Evolutionary conservation across 2,113 vertebrate species (phyloP), one percentile per base, ranked within the genome.

Genomic region (Sigmodon hispidus): DNA sequence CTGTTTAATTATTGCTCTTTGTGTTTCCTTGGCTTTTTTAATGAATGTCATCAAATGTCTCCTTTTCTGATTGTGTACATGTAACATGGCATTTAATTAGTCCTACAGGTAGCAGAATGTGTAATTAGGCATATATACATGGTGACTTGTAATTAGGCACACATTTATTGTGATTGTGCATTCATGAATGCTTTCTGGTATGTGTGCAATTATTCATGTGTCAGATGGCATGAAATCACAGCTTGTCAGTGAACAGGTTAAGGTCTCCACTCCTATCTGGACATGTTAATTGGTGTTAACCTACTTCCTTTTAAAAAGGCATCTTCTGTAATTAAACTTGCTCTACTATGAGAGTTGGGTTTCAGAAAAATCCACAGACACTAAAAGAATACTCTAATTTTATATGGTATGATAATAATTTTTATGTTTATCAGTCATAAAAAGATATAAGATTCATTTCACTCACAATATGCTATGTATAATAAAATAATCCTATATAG

Each of bases 1-100:
- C 96, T 97, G 96, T 97, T 97, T 97, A 96, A 98, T 97, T 93
- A 90, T 93, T 90, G 76, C 63, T 96, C 84, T 96, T 97, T 96
- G 96, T 97, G 84, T 96, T 96, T 93, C 88, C 91, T 61, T 48
- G 79, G 94, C 70, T 93, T 76, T 96, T 97, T 96, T 94, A 96
- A 88, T 97, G 96, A 96, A 88, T 97, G 96, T 90, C 97, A 97
- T 87, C 90, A 93, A 94, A 97, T 95, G 94, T 96, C 96, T 95
- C 84, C 88, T 92, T 24, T 96, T 94, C 94, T 96, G 95, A 95
- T 96, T 97, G 90, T 97, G 92, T 96, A 89, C 94, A 94, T 97
- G 93, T 90, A 96, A 94, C 80, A 70, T 2, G 92, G 93, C 96
- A 97, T 96, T 95, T 65, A 97, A 97, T 97, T 97, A 96, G 97